Evolutionary conservation across 2,113 vertebrate genomes (phyloP), one percentile per base, ranked within the genome.

Genomic region (Ictalurus punctatus): DNA sequence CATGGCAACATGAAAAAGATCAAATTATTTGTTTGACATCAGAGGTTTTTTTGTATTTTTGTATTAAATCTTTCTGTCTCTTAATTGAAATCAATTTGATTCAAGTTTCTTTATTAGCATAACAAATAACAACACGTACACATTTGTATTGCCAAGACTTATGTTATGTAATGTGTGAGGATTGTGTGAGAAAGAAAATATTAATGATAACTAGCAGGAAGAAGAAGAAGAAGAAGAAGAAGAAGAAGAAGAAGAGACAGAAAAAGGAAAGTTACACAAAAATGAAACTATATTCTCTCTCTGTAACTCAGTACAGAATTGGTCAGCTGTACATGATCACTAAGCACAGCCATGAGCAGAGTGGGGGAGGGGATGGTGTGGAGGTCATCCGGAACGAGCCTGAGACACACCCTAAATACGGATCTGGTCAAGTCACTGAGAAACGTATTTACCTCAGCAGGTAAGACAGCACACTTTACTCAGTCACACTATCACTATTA

Each of bases 251-350:
- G 19, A 8, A 0, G 17, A 34, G 27, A n/a, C 3, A 1, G 25
- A 34, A 19, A 56, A 58, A 56, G 0, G 16, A 10, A 71, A 34
- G 13, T 25, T 3, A 56, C 7, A 30, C 6, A 12, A 82, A 58
- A 17, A 54, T 16, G 1, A 80, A 56, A 80, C 0, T 5, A 21
- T 25, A 2, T 83, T 73, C 30, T 40, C n/a, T 80, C 3, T 83
- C 40, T 81, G 40, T 80, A 37, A 73, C 34, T 59, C 93, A 96
- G 95, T 98, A 98, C 91, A 96, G 94, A 78, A 96, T 98, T 7
- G 97, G 97, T 30, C 97, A 98, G 95, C 95, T 98, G 88, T 98
- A 98, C 92, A 98, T 97, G 95, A 98, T 98, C 96, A 98, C 96
- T 91, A 98, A 98, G 92, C 97, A 98, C 95, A 97, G 97, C 91